These are phyloP conservation scores for Mylabris sibirica DNA, from an alignment of 2,888 invertebrate genomes.

Conservation along the genomic window DNA sequence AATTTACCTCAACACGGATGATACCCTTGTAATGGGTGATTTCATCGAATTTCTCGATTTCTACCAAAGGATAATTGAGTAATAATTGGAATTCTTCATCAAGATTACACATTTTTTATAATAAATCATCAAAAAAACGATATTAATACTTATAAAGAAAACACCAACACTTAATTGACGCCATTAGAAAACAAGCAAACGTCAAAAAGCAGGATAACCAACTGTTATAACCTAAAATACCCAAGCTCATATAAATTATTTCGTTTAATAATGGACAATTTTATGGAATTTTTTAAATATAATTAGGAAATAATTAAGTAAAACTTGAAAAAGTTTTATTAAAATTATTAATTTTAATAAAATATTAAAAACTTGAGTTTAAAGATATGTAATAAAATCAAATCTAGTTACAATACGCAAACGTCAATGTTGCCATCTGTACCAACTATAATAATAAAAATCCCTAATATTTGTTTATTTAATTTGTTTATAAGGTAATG, in stretches of 20 bases:
- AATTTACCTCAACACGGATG: constrained; percentile 14
- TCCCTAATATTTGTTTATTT: background rate
- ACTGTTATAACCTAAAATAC: background rate
- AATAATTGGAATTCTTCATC: constrained; percentile 10
- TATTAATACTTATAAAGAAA: background rate
- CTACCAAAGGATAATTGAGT: constrained; percentile 13
- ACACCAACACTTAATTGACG: background rate
- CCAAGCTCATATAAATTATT: background rate
- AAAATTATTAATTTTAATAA: no score
- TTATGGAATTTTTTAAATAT: background rate
- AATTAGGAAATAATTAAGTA: no score
- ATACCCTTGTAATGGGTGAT: background rate
- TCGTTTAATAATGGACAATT: background rate
- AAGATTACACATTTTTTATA: background rate
- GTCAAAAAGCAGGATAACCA: background rate
- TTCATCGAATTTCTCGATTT: background rate
- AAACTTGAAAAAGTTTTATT: no score
- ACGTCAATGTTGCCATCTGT: background rate
- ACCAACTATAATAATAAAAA: background rate
- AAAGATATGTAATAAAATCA: no score
- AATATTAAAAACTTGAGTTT: no score
- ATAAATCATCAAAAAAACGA: background rate
- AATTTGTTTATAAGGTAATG: background rate
- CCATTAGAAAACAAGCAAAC: background rate
- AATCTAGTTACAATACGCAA: no score